These are phyloP conservation scores for Hypsopygia costalis DNA, from an alignment of 2,888 invertebrate species.

Conservation along the genomic window DNA sequence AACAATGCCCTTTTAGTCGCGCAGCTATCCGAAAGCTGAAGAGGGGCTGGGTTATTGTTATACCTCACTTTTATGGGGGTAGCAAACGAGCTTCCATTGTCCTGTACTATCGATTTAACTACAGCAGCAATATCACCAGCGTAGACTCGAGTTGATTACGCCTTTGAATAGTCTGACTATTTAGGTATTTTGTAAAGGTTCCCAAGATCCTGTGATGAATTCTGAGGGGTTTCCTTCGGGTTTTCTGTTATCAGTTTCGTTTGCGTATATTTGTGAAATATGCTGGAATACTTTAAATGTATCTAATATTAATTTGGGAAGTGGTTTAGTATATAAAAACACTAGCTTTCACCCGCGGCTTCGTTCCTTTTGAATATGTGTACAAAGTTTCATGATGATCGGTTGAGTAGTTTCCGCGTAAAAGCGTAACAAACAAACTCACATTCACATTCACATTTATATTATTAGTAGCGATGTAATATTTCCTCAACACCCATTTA, in stretches of 20 bases:
- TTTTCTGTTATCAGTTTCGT: neutral
- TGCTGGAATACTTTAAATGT: too few relatives aligned
- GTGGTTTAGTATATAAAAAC: too few relatives aligned
- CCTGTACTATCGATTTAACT: slow-evolving; percentile 53
- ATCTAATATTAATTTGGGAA: too few relatives aligned
- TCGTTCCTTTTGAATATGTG: too few relatives aligned
- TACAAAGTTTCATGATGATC: too few relatives aligned
- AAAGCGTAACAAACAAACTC: too few relatives aligned
- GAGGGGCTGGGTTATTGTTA: slow-evolving; percentile 48
- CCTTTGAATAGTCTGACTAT: slow-evolving; percentile 37
- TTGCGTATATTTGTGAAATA: neutral
- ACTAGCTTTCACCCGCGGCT: too few relatives aligned
- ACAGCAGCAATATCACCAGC: slow-evolving; percentile 54
- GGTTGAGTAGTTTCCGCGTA: too few relatives aligned
- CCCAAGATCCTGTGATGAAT: neutral
- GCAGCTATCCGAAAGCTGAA: slow-evolving; percentile 33
- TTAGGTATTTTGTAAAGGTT: slow-evolving; percentile 12
- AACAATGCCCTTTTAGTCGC: slow-evolving; percentile 44
- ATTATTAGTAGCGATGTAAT: too few relatives aligned
- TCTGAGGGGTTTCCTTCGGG: neutral
- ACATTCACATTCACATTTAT: too few relatives aligned
- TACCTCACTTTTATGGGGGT: slow-evolving; percentile 59
- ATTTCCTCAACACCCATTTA: too few relatives aligned
- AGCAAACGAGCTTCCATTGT: slow-evolving; percentile 64
- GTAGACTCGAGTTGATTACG: slow-evolving; percentile 51